Evolutionary conservation across 1,140 invertebrate genomes (phyloP), one percentile per base, ranked within the genome.

Genomic region (Ips typographus): DNA sequence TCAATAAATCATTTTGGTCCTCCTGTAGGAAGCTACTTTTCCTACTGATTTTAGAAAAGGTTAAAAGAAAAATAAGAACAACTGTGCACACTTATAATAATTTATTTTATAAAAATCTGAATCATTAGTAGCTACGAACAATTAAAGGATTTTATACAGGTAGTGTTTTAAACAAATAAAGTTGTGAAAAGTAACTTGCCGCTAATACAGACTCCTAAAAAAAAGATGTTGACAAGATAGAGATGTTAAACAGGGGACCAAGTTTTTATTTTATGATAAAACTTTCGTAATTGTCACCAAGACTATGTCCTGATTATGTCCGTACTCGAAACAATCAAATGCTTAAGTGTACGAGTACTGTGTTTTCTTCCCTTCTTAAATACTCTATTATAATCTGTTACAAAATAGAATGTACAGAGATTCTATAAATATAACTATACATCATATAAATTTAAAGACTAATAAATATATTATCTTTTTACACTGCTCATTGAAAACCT

Each of bases 401-500:
- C 22, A 49, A 8, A 61, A 44, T 40, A 61, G 4, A 36, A 56
- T 56, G 22, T 56, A 56, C 53, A 56, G 53, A 56, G 37, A 56
- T 56, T 56, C 53, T 56, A 56, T 56, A 56, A 56, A 49, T 49
- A 49, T 22, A 22, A 22, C 22, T 49, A 49, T 49, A 49, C 44
- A 49, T 49, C 22, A 22, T 36, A 56, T 40, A 56, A 36, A 56
- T 56, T 56, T 7, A 37, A 56, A 38, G 7, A 36, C 38, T 7
- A 37, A 56, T 56, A 56, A 56, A 56, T 56, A 56, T 36, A 36
- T n/a, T 38, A 49, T 37, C 53, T 56, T 56, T 56, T 56, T 56
- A 56, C 53, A 56, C 7, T 49, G 22, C 22, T 22, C 22, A 22
- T 22, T 22, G 22, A 0, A 22, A 22, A 22, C 22, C 22, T 22